Evolutionary conservation across 2,113 vertebrate genomes (phyloP).

Genomic region (Pterocles burchelli): DNA sequence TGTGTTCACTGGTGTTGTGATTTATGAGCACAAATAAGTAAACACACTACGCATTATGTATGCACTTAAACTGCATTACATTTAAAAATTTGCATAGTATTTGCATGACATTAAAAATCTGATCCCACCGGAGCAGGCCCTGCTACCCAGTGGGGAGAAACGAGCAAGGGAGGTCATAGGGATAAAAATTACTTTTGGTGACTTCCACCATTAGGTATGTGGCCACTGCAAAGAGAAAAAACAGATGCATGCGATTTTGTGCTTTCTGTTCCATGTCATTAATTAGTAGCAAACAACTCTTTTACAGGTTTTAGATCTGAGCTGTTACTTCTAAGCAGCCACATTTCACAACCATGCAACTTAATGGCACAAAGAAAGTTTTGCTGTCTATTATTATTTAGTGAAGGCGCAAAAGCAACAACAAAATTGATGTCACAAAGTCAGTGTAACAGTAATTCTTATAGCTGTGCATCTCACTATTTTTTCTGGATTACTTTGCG

Average conservation of each 20-base stretch:
- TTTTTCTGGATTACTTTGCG: constrained; percentile 47
- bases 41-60: background rate
- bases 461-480: background rate
- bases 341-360: background rate
- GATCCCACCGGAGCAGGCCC: background rate
- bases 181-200: background rate
- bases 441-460: background rate
- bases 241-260: accelerated
- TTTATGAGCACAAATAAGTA: background rate
- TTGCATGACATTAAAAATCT: background rate
- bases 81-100: background rate
- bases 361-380: background rate
- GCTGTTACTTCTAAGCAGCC: background rate
- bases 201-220: accelerated
- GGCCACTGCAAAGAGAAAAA: background rate
- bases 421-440: background rate
- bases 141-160: background rate
- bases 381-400: background rate
- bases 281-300: background rate
- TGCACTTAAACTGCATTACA: background rate
- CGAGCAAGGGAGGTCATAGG: background rate
- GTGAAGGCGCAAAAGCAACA: background rate
- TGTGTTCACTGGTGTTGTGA: background rate
- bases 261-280: accelerated
- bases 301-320: background rate